These are phyloP conservation scores for Sepiola atlantica DNA, from an alignment of 2,888 invertebrate species.

Conservation along the genomic window DNA sequence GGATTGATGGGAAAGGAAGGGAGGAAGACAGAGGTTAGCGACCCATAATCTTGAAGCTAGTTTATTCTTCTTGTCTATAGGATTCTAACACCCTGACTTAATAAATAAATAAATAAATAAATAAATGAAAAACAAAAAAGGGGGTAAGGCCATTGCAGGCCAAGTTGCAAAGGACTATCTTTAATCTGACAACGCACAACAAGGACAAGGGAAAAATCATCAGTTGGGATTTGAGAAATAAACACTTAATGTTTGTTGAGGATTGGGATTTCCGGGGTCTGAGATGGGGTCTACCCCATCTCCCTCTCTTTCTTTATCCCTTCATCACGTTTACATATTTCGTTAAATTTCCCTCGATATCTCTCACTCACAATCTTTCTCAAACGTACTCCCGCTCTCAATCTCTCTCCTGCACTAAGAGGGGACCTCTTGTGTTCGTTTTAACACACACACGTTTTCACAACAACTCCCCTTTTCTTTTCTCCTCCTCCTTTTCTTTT, in stretches of 20 bases:
- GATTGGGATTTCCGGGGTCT: not conserved
- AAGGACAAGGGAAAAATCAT: not conserved
- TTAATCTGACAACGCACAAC: not conserved
- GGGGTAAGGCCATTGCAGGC: not conserved
- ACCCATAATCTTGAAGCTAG: not conserved
- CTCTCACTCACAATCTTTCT: too few relatives aligned
- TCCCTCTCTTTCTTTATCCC: not conserved
- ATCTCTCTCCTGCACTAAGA: too few relatives aligned
- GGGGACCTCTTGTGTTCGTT: not conserved
- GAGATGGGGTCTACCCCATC: not conserved
- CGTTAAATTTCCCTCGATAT: too few relatives aligned
- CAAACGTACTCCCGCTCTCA: too few relatives aligned
- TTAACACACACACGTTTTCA: too few relatives aligned
- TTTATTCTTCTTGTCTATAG: not conserved
- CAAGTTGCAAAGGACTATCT: not conserved
- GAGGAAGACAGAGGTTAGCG: not conserved
- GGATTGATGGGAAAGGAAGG: too few relatives aligned
- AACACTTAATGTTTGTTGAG: slow-evolving; percentile 16
- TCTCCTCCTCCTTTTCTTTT: too few relatives aligned
- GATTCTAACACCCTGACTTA: not conserved
- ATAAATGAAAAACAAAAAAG: too few relatives aligned
- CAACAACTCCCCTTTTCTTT: too few relatives aligned
- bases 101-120: not conserved
- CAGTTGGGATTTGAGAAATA: not conserved
- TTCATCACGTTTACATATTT: not conserved